A percentile compares a stretch with the other conserved stretches of the same genome.
These are phyloP conservation scores for Tuta absoluta DNA, from an alignment of 2,888 invertebrate species.

Conservation along the genomic window DNA sequence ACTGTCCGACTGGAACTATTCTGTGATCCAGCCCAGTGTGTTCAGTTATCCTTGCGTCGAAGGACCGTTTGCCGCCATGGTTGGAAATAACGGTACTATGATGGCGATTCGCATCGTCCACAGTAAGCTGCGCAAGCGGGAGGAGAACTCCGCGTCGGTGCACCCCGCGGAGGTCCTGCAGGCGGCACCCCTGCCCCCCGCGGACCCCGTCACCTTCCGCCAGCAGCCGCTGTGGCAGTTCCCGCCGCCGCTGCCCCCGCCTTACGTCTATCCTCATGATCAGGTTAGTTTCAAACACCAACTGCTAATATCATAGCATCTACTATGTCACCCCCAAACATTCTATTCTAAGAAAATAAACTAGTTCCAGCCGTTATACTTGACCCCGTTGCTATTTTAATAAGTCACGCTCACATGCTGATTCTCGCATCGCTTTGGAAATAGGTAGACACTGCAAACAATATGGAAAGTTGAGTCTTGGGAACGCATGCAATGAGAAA, in stretches of 20 bases:
- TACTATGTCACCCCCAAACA: constrained; percentile 31
- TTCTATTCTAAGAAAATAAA: constrained; percentile 56
- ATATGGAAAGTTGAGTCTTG: constrained; percentile 62
- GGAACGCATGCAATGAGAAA: constrained; percentile 58
- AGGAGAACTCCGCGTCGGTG: constrained; percentile 87
- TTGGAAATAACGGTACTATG: constrained; percentile 92
- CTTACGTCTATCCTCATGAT: constrained; percentile 88
- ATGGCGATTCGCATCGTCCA: constrained; percentile 94
- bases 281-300: constrained; percentile 83
- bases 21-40: constrained; percentile 77
- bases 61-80: constrained; percentile 83
- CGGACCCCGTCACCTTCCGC: constrained; percentile 83
- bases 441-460: constrained; percentile 40
- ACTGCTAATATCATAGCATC: not conserved
- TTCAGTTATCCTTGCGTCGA: constrained; percentile 73
- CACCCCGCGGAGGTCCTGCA: constrained; percentile 86
- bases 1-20: constrained; percentile 79
- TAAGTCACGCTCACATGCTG: constrained; percentile 49
- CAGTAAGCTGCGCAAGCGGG: constrained; percentile 93
- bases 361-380: constrained; percentile 66
- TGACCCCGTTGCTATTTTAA: constrained; percentile 67
- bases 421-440: constrained; percentile 46
- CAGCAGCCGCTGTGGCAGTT: constrained; percentile 91
- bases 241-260: constrained; percentile 89
- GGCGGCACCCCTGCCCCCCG: constrained; percentile 72